Percentiles rank a stretch among this genome's conserved stretches.
phyloP scores from a whole-genome alignment of 1,140 invertebrate species.

The Delia radicum region DNA sequence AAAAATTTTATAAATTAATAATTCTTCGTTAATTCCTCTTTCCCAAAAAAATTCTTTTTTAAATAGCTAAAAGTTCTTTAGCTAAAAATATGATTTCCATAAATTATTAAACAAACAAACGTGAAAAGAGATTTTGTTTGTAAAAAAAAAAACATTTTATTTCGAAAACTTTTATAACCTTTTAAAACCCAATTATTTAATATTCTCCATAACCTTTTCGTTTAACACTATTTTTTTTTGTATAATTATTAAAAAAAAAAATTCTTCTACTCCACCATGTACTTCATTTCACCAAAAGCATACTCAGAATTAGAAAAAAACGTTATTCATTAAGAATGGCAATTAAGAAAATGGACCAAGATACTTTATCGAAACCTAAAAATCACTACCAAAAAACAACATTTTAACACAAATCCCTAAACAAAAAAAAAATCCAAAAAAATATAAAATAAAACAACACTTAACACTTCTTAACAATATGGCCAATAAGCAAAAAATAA shows the following conservation, averaged over 20 bases:
- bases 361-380: background rate
- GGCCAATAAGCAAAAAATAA: background rate
- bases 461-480: background rate
- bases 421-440: background rate
- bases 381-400: background rate
- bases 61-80: too few species aligned
- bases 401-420: background rate
- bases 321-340: background rate
- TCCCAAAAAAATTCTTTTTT: too few species aligned
- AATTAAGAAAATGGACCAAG: constrained; percentile 9
- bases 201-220: background rate
- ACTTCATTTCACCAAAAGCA: background rate
- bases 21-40: too few species aligned
- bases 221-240: background rate
- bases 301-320: background rate
- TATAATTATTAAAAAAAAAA: too few species aligned
- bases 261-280: too few species aligned
- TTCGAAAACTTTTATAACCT: too few species aligned
- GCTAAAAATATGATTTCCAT: too few species aligned
- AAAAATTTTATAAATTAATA: too few species aligned
- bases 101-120: too few species aligned
- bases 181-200: too few species aligned
- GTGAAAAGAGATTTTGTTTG: too few species aligned
- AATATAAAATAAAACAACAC: background rate
- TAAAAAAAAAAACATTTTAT: too few species aligned